Evolutionary conservation across 1,140 invertebrate species (phyloP).

Genomic region (Heliconius eleuchia): DNA sequence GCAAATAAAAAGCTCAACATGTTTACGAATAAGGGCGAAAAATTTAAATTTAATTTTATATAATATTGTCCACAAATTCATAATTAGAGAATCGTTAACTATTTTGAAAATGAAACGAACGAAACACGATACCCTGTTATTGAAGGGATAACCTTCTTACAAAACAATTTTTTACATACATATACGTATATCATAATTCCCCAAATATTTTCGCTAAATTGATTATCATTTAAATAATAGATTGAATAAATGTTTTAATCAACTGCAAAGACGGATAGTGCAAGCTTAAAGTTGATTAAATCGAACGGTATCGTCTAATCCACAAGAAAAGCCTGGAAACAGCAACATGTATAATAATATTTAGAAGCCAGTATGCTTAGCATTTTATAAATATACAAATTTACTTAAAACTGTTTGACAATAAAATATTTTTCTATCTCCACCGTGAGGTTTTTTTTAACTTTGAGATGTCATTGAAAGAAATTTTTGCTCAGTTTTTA

Average conservation of each 20-base stretch:
- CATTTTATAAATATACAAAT: constrained; percentile 11
- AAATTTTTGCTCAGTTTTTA: not conserved
- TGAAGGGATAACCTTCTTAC: constrained; percentile 33
- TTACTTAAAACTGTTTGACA: constrained; percentile 9
- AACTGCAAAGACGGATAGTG: not conserved
- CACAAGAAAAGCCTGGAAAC: constrained; percentile 9
- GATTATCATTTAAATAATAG: not conserved
- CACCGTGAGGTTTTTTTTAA: not conserved
- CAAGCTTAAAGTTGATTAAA: not conserved
- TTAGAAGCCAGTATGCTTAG: constrained; percentile 12
- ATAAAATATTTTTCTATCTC: not conserved
- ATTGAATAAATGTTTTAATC: not conserved
- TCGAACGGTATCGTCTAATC: constrained; percentile 2
- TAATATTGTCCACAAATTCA: constrained; percentile 66
- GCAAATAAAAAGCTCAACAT: not conserved
- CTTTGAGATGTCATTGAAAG: not conserved
- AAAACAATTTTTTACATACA: constrained; percentile 15
- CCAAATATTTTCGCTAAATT: not conserved
- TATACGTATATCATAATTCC: constrained; percentile 22
- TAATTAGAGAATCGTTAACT: constrained; percentile 45
- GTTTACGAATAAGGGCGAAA: constrained; percentile 56
- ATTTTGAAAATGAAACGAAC: constrained; percentile 42
- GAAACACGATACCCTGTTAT: constrained; percentile 60
- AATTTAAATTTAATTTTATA: constrained; percentile 47
- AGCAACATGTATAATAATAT: constrained; percentile 10